phyloP scores from a whole-genome alignment of 2,113 vertebrate genomes.

The Actinemys pallida region DNA sequence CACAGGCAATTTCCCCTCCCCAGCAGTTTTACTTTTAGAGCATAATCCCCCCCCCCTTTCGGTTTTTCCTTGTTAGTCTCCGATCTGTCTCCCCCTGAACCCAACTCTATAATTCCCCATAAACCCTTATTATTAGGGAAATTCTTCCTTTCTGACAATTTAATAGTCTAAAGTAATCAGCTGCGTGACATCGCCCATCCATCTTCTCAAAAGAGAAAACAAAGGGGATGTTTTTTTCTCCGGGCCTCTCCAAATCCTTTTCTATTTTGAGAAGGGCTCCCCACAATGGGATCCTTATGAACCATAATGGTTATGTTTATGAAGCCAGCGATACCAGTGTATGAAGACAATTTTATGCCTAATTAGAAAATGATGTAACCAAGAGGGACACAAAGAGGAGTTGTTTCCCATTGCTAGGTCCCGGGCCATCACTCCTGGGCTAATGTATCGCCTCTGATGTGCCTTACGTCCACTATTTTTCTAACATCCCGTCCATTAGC shows the following conservation, averaged over 20 bases:
- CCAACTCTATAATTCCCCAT: constrained; percentile 86
- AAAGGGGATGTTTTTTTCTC: constrained; percentile 87
- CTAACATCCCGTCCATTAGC: constrained; percentile 68
- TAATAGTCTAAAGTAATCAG: constrained; percentile 96
- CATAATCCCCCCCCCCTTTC: neutral
- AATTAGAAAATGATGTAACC: constrained; percentile 88
- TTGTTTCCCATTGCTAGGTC: constrained; percentile 62
- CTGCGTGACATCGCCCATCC: constrained; percentile 92
- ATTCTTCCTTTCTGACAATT: constrained; percentile 93
- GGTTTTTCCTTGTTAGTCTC: neutral
- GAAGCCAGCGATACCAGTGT: constrained; percentile 89
- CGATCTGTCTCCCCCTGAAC: constrained; percentile 59
- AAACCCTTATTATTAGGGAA: constrained; percentile 85
- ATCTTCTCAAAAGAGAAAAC: constrained; percentile 89
- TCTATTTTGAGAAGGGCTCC: constrained; percentile 89
- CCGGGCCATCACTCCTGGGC: constrained; percentile 55
- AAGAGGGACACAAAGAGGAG: constrained; percentile 71
- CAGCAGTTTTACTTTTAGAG: neutral
- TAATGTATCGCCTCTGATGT: constrained; percentile 57
- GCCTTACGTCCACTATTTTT: constrained; percentile 70
- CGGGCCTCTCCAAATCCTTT: constrained; percentile 74
- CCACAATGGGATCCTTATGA: constrained; percentile 94
- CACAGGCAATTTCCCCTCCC: neutral
- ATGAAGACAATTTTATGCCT: constrained; percentile 90
- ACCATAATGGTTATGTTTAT: constrained; percentile 93